Conservation (phyloP, 2,888 invertebrate genomes). For the Helleia helle region DNA sequence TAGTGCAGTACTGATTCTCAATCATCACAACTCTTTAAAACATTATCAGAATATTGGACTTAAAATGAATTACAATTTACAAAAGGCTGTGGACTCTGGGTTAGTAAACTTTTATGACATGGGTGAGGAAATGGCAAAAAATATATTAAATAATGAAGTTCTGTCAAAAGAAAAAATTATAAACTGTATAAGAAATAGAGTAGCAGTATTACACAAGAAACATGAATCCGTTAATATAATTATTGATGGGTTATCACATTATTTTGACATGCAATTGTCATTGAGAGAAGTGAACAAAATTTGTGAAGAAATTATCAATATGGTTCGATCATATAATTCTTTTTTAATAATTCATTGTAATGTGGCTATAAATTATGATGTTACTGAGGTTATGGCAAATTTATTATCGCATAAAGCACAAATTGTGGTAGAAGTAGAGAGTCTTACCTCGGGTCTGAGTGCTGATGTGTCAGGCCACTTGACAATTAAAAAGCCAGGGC, state of each 20-base stretch:
- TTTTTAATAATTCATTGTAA: conserved; percentile 73
- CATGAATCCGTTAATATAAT: conserved; percentile 70
- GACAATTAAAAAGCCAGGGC: conserved; percentile 61
- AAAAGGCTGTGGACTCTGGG: conserved; percentile 50
- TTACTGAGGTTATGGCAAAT: conserved; percentile 73
- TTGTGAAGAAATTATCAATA: conserved; percentile 55
- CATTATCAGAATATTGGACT: conserved; percentile 85
- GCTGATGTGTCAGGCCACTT: conserved; percentile 81
- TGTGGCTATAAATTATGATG: conserved; percentile 71
- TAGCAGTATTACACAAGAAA: conserved; percentile 41
- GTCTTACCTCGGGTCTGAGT: conserved; percentile 81
- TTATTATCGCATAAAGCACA: conserved; percentile 77
- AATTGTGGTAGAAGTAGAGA: conserved; percentile 76
- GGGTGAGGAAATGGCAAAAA: conserved; percentile 36
- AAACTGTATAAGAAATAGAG: conserved; percentile 46
- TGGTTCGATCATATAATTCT: conserved; percentile 38
- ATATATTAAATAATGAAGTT: conserved; percentile 31
- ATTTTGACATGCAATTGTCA: conserved; percentile 77
- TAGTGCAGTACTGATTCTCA: conserved; percentile 75
- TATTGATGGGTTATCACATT: conserved; percentile 82
- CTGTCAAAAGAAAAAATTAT: conserved; percentile 49
- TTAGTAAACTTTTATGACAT: conserved; percentile 42
- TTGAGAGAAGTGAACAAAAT: conserved; percentile 65
- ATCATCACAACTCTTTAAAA: conserved; percentile 79
- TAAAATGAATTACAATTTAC: conserved; percentile 81